Evolutionary conservation across 2,113 vertebrate species (phyloP), one percentile per base, ranked within the genome.

Genomic region (Coregonus clupeaformis): DNA sequence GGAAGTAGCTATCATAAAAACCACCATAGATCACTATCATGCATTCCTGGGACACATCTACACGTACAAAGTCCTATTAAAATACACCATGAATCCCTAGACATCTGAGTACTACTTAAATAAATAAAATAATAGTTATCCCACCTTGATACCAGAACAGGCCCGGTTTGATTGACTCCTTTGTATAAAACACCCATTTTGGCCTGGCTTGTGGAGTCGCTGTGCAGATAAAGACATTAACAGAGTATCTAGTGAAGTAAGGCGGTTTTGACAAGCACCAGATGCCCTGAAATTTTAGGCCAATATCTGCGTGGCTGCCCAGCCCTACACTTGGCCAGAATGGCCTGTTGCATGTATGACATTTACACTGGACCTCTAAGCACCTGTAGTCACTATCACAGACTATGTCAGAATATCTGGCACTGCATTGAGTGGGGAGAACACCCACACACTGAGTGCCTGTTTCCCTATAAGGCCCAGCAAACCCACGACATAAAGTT

Each of bases 231-330:
- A 88, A 88, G 82, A 83, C 84, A 81, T 85, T 79, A 83, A 79
- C 78, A 78, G 83, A n/a, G 79, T 75, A 80, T 84, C 84, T 82
- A 81, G 83, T 81, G 83, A n/a, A n/a, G n/a, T n/a, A n/a, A n/a
- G 84, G 82, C 76, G 9, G 36, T 42, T 42, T 67, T 77, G 76
- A 82, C 78, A 68, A 77, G 77, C 68, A 79, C 62, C 87, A 89
- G 87, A 90, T 90, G 89, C 86, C 76, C 76, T 82, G 79, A 81
- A n/a, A n/a, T n/a, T 75, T 81, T 71, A 79, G 80, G 84, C 77
- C 82, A 81, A n/a, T n/a, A n/a, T n/a, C n/a, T n/a, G n/a, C n/a
- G n/a, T n/a, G n/a, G 62, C 75, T 82, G 82, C 78, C 79, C 42
- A 6, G 57, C 18, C 63, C 25, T 47, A 18, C 67, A 42, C 42